These are phyloP conservation scores for Dicentrarchus labrax DNA, from an alignment of 2,113 vertebrate genomes.

Conservation along the genomic window DNA sequence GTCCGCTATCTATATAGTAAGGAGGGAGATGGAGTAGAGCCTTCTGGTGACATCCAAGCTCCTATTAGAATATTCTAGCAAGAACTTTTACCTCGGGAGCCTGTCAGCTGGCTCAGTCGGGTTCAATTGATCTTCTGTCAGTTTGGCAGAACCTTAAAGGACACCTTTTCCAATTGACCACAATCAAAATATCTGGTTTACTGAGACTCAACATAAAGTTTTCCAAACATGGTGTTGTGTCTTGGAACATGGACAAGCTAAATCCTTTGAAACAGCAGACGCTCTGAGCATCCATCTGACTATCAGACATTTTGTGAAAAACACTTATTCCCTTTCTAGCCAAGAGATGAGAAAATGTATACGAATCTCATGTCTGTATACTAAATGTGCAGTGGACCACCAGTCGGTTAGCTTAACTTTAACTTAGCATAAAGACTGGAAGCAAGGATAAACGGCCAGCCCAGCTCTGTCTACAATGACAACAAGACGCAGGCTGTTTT, in stretches of 20 bases:
- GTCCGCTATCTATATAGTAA: slow-evolving; percentile 65
- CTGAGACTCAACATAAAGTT: not conserved
- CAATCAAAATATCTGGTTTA: not conserved
- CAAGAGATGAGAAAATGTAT: not conserved
- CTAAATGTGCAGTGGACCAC: not conserved
- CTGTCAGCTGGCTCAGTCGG: not conserved
- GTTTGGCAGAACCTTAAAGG: not conserved
- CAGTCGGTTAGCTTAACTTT: not conserved
- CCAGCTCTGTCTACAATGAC: too few relatives aligned
- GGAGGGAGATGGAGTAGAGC: slow-evolving; percentile 46
- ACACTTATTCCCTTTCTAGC: not conserved
- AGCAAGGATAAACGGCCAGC: too few relatives aligned
- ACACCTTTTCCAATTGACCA: not conserved
- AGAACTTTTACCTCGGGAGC: slow-evolving; percentile 27
- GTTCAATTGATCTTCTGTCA: slow-evolving; percentile 13
- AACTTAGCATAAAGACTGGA: not conserved
- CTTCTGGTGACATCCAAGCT: slow-evolving; percentile 45
- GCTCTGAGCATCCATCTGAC: not conserved
- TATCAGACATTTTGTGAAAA: not conserved
- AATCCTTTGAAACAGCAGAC: slow-evolving; percentile 13
- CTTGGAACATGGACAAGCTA: not conserved
- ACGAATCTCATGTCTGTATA: not conserved
- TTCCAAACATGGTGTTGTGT: not conserved
- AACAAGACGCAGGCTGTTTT: too few relatives aligned
- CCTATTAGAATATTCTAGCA: slow-evolving; percentile 58